Percentiles rank a stretch among this genome's conserved stretches.
Conservation (phyloP, 2,888 invertebrate genomes). For the Mesorhabditis spiculigera region DNA sequence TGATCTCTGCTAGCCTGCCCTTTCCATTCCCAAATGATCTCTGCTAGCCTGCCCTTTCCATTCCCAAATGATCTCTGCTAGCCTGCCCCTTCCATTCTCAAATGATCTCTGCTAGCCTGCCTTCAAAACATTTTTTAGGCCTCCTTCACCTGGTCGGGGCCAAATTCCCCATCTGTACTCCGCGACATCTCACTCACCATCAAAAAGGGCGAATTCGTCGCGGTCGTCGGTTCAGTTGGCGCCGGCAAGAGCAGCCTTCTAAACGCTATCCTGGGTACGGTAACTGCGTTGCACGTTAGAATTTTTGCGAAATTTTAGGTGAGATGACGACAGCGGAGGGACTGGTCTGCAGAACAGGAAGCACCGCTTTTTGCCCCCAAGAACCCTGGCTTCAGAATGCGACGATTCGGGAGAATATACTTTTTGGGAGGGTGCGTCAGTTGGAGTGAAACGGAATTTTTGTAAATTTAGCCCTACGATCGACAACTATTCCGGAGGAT, state of each 20-base stretch:
- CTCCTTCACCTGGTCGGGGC: background rate
- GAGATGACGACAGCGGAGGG: slow-evolving; percentile 67
- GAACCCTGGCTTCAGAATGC: slow-evolving; percentile 98
- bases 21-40: too few relatives aligned
- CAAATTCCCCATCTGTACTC: background rate
- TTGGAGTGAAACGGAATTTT: slow-evolving; percentile 1
- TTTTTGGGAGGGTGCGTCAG: slow-evolving; percentile 72
- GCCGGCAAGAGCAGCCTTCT: slow-evolving; percentile 70
- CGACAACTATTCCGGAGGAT: slow-evolving; percentile 55
- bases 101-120: background rate
- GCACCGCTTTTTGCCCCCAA: slow-evolving; percentile 81
- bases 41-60: too few relatives aligned
- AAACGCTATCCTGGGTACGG: slow-evolving; percentile 80
- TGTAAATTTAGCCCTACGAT: background rate
- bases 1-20: too few relatives aligned
- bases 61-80: too few relatives aligned
- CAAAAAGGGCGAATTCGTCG: slow-evolving; percentile 10
- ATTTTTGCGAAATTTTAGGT: slow-evolving; percentile 25
- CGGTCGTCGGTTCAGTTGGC: slow-evolving; percentile 59
- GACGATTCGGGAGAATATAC: slow-evolving; percentile 83
- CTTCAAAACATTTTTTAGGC: background rate
- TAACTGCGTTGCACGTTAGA: background rate
- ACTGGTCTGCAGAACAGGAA: slow-evolving; percentile 60
- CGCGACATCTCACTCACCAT: background rate
- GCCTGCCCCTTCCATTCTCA: too few relatives aligned